Evolutionary conservation across 2,113 vertebrate species (phyloP).

Genomic region (Gobio gobio): DNA sequence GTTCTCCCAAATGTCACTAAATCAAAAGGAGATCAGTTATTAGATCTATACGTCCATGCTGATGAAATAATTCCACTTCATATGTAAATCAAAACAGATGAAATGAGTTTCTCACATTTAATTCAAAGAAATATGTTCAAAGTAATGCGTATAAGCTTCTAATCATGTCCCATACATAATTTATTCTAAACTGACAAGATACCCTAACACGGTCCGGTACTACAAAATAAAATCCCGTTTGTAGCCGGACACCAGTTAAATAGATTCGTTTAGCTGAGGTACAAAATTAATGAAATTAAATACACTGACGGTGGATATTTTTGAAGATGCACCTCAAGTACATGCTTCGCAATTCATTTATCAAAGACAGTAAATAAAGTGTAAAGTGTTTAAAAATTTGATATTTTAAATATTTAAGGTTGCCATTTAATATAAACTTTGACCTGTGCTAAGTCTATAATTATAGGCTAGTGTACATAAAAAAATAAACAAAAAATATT

Average conservation of each 20-base stretch:
- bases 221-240: conserved; percentile 66
- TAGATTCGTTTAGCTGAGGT: conserved; percentile 75
- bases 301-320: conserved; percentile 61
- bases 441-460: background rate
- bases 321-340: conserved; percentile 25
- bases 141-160: conserved; percentile 71
- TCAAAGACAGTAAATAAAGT: background rate
- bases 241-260: conserved; percentile 75
- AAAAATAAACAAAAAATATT: background rate
- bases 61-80: conserved; percentile 38
- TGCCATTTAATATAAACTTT: background rate
- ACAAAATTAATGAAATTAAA: conserved; percentile 78
- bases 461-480: background rate
- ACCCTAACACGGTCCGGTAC: conserved; percentile 67
- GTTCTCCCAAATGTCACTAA: background rate
- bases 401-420: no score
- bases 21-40: background rate
- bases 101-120: conserved; percentile 52
- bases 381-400: no score
- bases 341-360: background rate
- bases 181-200: conserved; percentile 76
- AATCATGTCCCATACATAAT: conserved; percentile 81
- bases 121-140: conserved; percentile 76
- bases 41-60: conserved; percentile 11
- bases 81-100: conserved; percentile 45